These are phyloP conservation scores for Orthonychiurus folsomi DNA, from an alignment of 2,888 invertebrate genomes.

Conservation along the genomic window DNA sequence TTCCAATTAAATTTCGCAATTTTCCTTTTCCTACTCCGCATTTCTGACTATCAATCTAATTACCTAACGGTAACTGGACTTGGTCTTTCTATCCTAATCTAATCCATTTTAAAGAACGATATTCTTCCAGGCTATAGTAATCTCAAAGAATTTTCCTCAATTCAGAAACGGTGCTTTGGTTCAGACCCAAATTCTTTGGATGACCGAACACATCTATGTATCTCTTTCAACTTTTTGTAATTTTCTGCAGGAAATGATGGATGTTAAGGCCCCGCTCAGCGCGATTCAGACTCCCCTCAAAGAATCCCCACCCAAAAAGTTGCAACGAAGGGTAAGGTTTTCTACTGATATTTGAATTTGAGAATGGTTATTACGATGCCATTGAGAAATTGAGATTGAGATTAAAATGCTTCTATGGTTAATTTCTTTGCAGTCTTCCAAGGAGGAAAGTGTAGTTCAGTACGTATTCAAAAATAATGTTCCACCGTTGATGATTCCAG, in stretches of 20 bases:
- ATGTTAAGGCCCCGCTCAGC: constrained; percentile 38
- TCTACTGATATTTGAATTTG: neutral
- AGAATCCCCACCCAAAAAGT: constrained; percentile 28
- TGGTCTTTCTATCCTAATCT: no score
- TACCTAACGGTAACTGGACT: no score
- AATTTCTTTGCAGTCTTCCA: constrained; percentile 31
- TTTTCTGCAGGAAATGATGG: constrained; percentile 40
- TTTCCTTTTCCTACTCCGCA: no score
- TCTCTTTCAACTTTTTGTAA: no score
- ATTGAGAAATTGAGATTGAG: neutral
- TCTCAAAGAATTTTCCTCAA: no score
- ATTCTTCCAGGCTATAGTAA: no score
- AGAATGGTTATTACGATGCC: constrained; percentile 4
- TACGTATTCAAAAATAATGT: constrained; percentile 7
- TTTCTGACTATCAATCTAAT: no score
- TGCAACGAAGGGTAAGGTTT: constrained; percentile 37
- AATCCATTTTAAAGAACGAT: no score
- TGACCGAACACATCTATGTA: no score
- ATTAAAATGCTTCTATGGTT: neutral
- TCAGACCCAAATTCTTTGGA: no score
- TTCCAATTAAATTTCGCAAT: no score
- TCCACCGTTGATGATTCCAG: neutral
- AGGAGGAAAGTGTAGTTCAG: constrained; percentile 23
- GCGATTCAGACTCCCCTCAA: constrained; percentile 35
- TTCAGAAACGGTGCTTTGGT: no score